Base-by-base conservation (phyloP, 2,888 invertebrate genomes). In the Liopterus haemorrhoidalis region DNA sequence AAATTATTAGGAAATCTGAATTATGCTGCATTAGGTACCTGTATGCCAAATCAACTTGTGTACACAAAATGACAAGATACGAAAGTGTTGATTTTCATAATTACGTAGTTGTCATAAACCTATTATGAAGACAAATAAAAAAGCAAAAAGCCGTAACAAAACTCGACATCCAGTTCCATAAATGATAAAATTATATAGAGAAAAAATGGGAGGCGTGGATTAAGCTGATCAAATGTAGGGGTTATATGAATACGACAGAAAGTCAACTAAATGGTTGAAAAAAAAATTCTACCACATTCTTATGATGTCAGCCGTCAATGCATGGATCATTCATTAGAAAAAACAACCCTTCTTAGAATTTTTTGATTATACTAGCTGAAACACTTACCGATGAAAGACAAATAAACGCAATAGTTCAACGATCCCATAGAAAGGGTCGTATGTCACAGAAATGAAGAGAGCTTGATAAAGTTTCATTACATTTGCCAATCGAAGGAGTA, bases 201-300 rank as follows among this genome's bases (percentile, higher is more conserved):
- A 49, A 37, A 28, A 35, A 16, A 47, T 47, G 49, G 47, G 44
- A 25, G 46, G 40, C 8, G 49, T 47, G 12, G 49, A 49, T 21
- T 19, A 33, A 12, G 37, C 49, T 2, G 49, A 49, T 30, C 49
- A 49, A 19, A 11, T 46, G 11, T 12, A 20, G 3, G 46, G 38
- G 30, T 22, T 50, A 22, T 52, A 48, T 40, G 49, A 46, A 25
- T 33, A 48, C 37, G 40, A 42, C 28, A 27, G 43, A 19, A 46
- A 47, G 33, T 49, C 36, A 15, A 35, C 35, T 42, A 32, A 46
- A 24, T 44, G 44, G 44, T 44, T 36, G 46, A 42, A 33, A 31
- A 21, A 37, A 49, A 32, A 35, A 27, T 46, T 50, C 20, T 49
- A 30, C 19, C 31, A 31, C 18, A 24, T 24, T 12, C 3, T 45